These are phyloP conservation scores for Fabriciana adippe DNA, from an alignment of 2,888 invertebrate genomes.

Conservation along the genomic window DNA sequence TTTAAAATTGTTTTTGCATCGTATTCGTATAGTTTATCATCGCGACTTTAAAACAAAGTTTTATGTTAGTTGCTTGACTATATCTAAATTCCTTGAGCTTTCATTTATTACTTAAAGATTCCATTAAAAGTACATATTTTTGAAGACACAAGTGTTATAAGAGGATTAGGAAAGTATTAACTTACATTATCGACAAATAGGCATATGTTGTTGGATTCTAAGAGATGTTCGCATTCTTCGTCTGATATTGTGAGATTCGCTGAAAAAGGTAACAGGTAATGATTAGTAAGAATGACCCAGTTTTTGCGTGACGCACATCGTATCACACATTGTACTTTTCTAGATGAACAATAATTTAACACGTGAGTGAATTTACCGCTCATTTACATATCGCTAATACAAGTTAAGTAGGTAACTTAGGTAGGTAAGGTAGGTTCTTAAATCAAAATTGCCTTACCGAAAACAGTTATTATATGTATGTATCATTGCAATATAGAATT, in stretches of 20 bases:
- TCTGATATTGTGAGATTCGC: slow-evolving; percentile 70
- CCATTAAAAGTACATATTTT: not conserved
- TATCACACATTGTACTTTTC: slow-evolving; percentile 15
- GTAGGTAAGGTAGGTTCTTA: no score
- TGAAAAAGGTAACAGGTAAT: slow-evolving; percentile 44
- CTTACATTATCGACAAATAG: slow-evolving; percentile 77
- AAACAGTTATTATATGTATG: not conserved
- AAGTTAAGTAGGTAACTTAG: slow-evolving; percentile 30
- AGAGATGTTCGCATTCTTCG: slow-evolving; percentile 72
- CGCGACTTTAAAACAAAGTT: no score
- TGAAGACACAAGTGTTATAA: not conserved
- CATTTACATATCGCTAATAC: slow-evolving; percentile 31
- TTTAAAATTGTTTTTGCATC: not conserved
- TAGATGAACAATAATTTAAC: slow-evolving; percentile 36
- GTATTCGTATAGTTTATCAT: not conserved
- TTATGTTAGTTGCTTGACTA: no score
- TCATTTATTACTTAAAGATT: no score
- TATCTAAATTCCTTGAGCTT: no score
- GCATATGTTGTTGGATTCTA: slow-evolving; percentile 69
- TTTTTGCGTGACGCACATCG: slow-evolving; percentile 1
- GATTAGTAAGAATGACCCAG: not conserved
- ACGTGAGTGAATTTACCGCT: slow-evolving; percentile 34
- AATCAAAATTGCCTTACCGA: not conserved
- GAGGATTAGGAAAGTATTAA: slow-evolving; percentile 22
- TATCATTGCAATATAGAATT: not conserved